phyloP scores from a whole-genome alignment of 2,797 vertebrate genomes.

The Myripristis murdjan region DNA sequence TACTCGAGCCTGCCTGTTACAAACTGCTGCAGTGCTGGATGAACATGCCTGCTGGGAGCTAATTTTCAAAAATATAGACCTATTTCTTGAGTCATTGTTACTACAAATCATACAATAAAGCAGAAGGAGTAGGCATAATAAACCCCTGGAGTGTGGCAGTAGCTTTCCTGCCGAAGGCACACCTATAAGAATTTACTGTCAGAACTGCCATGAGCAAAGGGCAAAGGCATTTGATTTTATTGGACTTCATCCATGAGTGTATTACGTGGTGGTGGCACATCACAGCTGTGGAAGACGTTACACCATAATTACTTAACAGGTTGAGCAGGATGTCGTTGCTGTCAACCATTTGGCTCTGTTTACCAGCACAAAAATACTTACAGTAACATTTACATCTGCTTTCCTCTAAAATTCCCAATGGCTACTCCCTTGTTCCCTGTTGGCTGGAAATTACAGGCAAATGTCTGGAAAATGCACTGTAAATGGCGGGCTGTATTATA shows the following conservation, averaged over 20 bases:
- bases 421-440: no score
- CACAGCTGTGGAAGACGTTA: no score
- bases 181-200: neutral
- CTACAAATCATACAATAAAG: neutral
- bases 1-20: neutral
- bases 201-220: neutral
- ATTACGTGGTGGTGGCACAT: no score
- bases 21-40: neutral
- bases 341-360: no score
- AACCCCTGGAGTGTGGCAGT: neutral
- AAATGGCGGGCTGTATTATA: no score
- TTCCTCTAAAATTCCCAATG: no score
- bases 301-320: no score
- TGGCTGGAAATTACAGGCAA: no score
- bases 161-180: neutral
- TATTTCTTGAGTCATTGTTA: neutral
- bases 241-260: constrained; percentile 5
- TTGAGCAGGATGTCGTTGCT: no score
- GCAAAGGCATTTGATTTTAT: constrained; percentile 1
- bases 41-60: neutral
- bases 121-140: neutral
- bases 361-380: no score
- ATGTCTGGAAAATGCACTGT: no score
- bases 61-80: neutral
- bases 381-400: no score